These are phyloP conservation scores for Prorops nasuta DNA, from an alignment of 1,140 invertebrate species.

Conservation along the genomic window DNA sequence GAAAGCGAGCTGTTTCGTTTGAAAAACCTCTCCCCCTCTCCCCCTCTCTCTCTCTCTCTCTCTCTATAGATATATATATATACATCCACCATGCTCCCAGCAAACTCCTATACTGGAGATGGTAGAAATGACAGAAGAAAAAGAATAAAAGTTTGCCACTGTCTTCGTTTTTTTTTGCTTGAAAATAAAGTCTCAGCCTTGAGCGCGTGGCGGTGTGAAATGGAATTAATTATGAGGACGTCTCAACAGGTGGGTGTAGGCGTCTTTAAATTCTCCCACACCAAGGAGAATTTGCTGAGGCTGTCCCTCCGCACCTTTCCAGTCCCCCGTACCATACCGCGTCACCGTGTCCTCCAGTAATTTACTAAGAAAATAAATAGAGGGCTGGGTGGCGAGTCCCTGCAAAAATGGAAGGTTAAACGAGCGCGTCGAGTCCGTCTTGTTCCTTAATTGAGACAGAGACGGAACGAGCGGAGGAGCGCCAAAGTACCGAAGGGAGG, in stretches of 20 bases:
- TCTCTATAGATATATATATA: too few relatives aligned
- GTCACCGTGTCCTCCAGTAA: slow-evolving; percentile 50
- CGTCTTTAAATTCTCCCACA: slow-evolving; percentile 46
- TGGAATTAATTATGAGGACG: slow-evolving; percentile 56
- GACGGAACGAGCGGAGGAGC: slow-evolving; percentile 12
- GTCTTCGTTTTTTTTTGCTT: too few relatives aligned
- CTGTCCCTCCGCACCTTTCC: slow-evolving; percentile 4
- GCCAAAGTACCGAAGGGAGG: background rate
- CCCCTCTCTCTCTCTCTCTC: too few relatives aligned
- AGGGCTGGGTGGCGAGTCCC: slow-evolving; percentile 35
- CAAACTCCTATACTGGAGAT: too few relatives aligned
- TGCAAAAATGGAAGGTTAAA: slow-evolving; percentile 43
- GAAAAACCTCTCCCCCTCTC: too few relatives aligned
- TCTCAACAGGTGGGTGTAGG: slow-evolving; percentile 55
- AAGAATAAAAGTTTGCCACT: too few relatives aligned
- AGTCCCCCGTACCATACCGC: slow-evolving; percentile 38
- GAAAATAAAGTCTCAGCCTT: background rate
- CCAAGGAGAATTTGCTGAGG: too few relatives aligned
- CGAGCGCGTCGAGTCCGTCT: slow-evolving; percentile 38
- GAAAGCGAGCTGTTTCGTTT: too few relatives aligned
- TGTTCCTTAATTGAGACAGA: slow-evolving; percentile 37
- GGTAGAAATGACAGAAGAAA: too few relatives aligned
- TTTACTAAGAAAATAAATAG: slow-evolving; percentile 55
- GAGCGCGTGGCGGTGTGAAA: slow-evolving; percentile 49
- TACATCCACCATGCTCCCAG: too few relatives aligned